Evolutionary conservation across 2,888 invertebrate species (phyloP), one percentile per base, ranked within the genome.

Genomic region (Ommatoiulus sabulosus): DNA sequence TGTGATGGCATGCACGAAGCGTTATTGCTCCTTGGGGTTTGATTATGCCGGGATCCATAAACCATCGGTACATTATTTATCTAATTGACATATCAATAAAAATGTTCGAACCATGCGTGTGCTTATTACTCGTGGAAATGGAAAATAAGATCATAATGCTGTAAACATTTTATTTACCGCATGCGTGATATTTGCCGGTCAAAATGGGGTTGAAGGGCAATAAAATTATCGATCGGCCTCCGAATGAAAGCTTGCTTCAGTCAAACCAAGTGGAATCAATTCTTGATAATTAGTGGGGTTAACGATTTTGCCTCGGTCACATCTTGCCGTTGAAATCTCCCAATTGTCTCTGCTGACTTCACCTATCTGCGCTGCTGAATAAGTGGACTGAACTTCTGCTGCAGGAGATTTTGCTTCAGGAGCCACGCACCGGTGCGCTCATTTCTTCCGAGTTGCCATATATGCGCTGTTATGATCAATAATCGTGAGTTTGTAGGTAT

Each of bases 161-260:
- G 72, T 72, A 72, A 72, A 72, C 72, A 72, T 72, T 72, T 72
- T 72, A 72, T 72, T 72, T 72, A 72, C 17, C 72, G n/a, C 24
- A 72, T 72, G 72, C 72, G 72, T 72, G 72, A 72, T n/a, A 24
- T 72, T 24, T 72, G 72, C 24, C 24, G 72, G 72, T 10, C 24
- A 72, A 20, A 72, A 24, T 10, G 20, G 72, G 72, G 72, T 72
- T 3, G 24, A 72, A 72, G n/a, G 20, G 24, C 72, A 72, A 24
- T 8, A 10, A 24, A 35, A 72, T 8, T 72, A 72, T 24, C 72
- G 72, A 72, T 24, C 72, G n/a, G 10, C 24, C 3, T 7, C 24
- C 7, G 10, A 72, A 48, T 72, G 24, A 72, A 8, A n/a, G 72
- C 72, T 24, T 0, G n/a, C 24, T 20, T 24, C 24, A 24, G n/a